Evolutionary conservation across 2,888 invertebrate species (phyloP).

Genomic region (Agonopterix alstromeriana): DNA sequence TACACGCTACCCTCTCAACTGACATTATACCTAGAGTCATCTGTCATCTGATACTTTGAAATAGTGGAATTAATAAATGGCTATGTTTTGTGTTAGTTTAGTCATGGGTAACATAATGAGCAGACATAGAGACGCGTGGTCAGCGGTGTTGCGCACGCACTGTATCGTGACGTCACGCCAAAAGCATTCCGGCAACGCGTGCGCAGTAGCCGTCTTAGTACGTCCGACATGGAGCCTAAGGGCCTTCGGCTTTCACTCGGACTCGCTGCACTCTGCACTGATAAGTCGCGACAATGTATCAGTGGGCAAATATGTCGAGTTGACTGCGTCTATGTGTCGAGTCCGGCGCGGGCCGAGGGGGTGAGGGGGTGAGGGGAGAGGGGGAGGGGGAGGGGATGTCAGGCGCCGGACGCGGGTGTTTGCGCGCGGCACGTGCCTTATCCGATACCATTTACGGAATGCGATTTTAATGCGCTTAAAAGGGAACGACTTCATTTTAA

Average conservation of each 20-base stretch:
- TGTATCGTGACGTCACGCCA: not conserved
- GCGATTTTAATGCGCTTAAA: constrained; percentile 62
- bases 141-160: not conserved
- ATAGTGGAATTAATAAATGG: no score
- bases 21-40: no score
- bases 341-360: not conserved
- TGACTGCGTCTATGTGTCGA: not conserved
- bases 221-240: no score
- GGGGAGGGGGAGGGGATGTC: not conserved
- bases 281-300: not conserved
- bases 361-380: not conserved
- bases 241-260: no score
- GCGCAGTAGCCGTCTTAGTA: not conserved
- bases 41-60: no score
- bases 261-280: not conserved
- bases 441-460: constrained; percentile 64
- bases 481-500: constrained; percentile 51
- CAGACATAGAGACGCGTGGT: no score
- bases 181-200: not conserved
- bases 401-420: constrained; percentile 20
- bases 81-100: no score
- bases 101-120: no score
- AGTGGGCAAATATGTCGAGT: not conserved
- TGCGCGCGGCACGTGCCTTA: constrained; percentile 59
- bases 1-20: no score